Evolutionary conservation across 2,113 vertebrate genomes (phyloP), one percentile per base, ranked within the genome.

Genomic region (Pipra filicauda): DNA sequence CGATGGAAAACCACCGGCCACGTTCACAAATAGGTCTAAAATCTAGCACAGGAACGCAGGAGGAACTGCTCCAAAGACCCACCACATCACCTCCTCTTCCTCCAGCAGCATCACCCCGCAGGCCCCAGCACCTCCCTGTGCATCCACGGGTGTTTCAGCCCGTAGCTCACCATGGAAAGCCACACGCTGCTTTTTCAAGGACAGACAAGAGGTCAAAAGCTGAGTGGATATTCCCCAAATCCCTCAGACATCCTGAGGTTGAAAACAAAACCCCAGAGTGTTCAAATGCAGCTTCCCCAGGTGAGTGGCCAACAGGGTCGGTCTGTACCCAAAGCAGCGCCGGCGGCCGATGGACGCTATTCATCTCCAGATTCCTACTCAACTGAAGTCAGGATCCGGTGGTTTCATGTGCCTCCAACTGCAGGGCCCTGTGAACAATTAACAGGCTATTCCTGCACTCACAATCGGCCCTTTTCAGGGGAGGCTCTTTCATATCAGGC

Each of bases 1-100:
- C 67, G 35, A 77, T 81, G 88, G 94, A 96, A 95, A 95, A 94
- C 78, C 95, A 93, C 89, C 21, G 78, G 85, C 74, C 62, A 81
- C 28, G 0, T 57, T 91, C 59, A 75, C 62, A 89, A 84, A 44
- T 30, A 59, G 54, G 55, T 80, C 79, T 87, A 26, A 87, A 92
- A 78, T 78, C 55, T 33, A 65, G 58, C 82, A 76, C 48, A 67
- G 48, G 67, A 95, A 66, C 61, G 33, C 91, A 83, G 75, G 24
- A 91, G 69, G 80, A 89, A 18, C 59, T 41, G 54, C 41, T 74
- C 46, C 72, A 67, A 72, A 85, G 24, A 57, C 24, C 52, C 16
- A 16, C 9, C 57, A 54, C 15, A 33, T 8, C 65, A 59, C 9
- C 59, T 86, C 33, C 46, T 76, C 64, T 75, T 74, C 44, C 83